Conservation (phyloP, 2,113 vertebrate genomes). For the Nannobrachium achirus region DNA sequence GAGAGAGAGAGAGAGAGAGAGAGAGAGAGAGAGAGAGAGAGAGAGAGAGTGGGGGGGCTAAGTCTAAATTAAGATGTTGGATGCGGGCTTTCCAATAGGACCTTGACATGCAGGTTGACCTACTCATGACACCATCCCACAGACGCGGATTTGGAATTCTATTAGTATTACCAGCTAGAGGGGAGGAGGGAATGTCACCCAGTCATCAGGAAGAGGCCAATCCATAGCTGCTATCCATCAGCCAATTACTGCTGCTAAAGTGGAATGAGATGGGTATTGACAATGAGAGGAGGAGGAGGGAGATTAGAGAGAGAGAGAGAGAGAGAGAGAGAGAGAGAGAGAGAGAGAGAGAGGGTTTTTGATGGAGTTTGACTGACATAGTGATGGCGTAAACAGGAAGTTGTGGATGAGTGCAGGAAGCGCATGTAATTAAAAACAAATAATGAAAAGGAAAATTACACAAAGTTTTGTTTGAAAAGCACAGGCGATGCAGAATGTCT, state of each 20-base stretch:
- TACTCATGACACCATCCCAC: constrained; percentile 97
- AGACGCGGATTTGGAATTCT: constrained; percentile 98
- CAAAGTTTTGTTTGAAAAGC: no score
- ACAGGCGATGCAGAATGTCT: no score
- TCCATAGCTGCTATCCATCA: constrained; percentile 99
- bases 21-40: constrained; percentile 38
- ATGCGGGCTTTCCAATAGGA: constrained; percentile 99
- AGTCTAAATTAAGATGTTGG: constrained; percentile 99
- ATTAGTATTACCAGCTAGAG: constrained; percentile 97
- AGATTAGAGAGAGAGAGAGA: constrained; percentile 39
- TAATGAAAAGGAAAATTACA: background rate
- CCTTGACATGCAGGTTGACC: constrained; percentile 99
- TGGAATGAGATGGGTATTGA: constrained; percentile 99
- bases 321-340: constrained; percentile 63
- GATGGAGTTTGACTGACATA: no score
- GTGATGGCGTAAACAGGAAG: no score
- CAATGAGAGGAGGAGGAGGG: constrained; percentile 94
- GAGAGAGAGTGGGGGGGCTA: constrained; percentile 79
- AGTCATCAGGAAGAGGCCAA: constrained; percentile 99
- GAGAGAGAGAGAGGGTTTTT: constrained; percentile 25
- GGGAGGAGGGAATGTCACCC: constrained; percentile 87
- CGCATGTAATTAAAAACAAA: background rate
- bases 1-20: constrained; percentile 18
- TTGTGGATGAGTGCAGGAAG: background rate
- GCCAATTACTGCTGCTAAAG: constrained; percentile 99